A percentile compares a stretch with the other conserved stretches of the same genome.
Evolutionary conservation across 1,140 invertebrate genomes (phyloP).

Genomic region (Drosophila kurseongensis): DNA sequence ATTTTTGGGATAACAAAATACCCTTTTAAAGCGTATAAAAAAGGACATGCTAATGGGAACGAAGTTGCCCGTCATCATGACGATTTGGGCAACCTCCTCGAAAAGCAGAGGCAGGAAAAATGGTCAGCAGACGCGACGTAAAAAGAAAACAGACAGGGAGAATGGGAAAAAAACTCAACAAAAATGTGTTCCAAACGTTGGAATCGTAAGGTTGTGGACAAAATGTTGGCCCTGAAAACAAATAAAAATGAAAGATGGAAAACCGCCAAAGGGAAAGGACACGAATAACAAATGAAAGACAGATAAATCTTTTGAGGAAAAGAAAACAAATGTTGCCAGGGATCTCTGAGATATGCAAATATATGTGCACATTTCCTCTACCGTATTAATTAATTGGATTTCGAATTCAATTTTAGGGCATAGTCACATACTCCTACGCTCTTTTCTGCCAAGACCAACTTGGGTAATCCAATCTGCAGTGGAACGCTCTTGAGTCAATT

Average conservation of each 20-base stretch:
- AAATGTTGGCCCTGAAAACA: constrained; percentile 1
- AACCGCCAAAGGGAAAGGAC: neutral
- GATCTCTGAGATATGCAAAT: constrained; percentile 31
- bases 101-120: constrained; percentile 3
- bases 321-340: constrained; percentile 8
- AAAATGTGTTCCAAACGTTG: constrained; percentile 5
- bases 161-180: neutral
- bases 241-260: constrained; percentile 15
- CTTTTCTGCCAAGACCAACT: neutral
- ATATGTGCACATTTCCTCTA: neutral
- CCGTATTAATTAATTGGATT: constrained; percentile 30
- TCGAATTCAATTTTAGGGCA: constrained; percentile 25
- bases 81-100: constrained; percentile 2
- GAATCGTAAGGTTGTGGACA: neutral
- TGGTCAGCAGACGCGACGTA: constrained; percentile 30
- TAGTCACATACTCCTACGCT: neutral
- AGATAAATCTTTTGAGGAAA: constrained; percentile 14
- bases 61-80: constrained; percentile 6
- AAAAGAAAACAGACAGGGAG: constrained; percentile 17
- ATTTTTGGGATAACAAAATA: neutral
- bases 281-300: constrained; percentile 39
- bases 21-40: constrained; percentile 1
- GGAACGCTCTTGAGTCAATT: constrained; percentile 29
- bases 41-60: constrained; percentile 23
- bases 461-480: constrained; percentile 23